These are phyloP conservation scores for Okamejei kenojei DNA, from an alignment of 2,797 vertebrate genomes.

Conservation along the genomic window DNA sequence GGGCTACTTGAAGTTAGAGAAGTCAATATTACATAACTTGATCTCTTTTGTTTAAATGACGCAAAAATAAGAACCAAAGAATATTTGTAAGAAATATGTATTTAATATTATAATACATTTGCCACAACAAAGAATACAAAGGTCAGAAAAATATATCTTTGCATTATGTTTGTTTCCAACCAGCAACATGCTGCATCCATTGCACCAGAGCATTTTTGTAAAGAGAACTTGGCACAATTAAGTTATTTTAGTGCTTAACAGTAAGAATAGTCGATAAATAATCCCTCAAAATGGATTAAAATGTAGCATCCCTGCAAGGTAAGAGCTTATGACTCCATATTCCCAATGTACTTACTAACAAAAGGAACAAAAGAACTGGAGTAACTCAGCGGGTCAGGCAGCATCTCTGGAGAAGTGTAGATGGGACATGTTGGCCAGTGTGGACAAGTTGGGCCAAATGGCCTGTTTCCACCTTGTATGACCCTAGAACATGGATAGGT, in stretches of 20 bases:
- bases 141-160: background rate
- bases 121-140: background rate
- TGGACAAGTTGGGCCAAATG: no score
- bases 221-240: background rate
- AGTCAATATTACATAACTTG: no score
- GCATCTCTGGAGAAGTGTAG: no score
- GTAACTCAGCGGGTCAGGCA: no score
- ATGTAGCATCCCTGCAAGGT: background rate
- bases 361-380: no score
- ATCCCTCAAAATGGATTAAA: background rate
- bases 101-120: background rate
- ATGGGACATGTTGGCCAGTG: no score
- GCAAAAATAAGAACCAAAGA: background rate
- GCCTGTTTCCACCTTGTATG: no score
- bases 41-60: background rate
- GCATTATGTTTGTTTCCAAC: background rate
- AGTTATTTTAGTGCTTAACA: background rate
- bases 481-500: no score
- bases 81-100: conserved; percentile 29
- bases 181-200: background rate
- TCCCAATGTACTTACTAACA: no score
- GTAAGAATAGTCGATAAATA: background rate
- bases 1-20: no score
- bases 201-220: background rate
- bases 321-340: background rate